Percentiles rank a stretch among this genome's conserved stretches.
Evolutionary conservation across 1,140 invertebrate species (phyloP).

Genomic region (Aphis gossypii): DNA sequence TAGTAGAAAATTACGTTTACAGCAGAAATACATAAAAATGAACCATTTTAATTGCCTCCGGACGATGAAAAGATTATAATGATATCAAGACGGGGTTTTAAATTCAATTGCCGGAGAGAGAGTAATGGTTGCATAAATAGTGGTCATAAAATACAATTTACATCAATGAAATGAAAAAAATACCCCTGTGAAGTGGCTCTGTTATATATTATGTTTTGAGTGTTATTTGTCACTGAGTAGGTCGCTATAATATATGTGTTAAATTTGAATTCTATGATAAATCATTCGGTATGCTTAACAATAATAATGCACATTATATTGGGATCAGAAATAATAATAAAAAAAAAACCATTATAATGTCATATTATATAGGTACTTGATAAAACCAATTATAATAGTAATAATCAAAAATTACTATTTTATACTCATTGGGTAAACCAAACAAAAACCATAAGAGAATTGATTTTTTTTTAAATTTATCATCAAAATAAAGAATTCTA

Average conservation of each 20-base stretch:
- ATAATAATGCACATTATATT: neutral
- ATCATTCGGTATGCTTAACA: neutral
- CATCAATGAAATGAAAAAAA: neutral
- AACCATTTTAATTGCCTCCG: neutral
- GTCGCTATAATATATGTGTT: neutral
- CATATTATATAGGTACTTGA: neutral
- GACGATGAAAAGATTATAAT: neutral
- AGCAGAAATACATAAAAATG: neutral
- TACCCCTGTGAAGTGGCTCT: neutral
- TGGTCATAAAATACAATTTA: slow-evolving; percentile 8
- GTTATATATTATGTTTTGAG: neutral
- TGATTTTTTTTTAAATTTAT: too few species aligned
- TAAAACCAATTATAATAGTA: neutral
- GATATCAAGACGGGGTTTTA: neutral
- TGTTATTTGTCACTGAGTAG: neutral
- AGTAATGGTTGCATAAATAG: neutral
- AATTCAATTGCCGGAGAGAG: neutral
- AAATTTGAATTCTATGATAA: neutral
- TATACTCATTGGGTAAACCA: too few species aligned
- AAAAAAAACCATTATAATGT: neutral
- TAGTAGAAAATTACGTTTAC: neutral
- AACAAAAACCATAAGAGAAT: too few species aligned
- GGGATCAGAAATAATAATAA: neutral
- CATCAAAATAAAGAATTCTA: too few species aligned
- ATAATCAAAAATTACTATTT: too few species aligned